Conservation (phyloP, 64 coral and sea anemone genomes). For the Hydrozoanthus tunicans region DNA sequence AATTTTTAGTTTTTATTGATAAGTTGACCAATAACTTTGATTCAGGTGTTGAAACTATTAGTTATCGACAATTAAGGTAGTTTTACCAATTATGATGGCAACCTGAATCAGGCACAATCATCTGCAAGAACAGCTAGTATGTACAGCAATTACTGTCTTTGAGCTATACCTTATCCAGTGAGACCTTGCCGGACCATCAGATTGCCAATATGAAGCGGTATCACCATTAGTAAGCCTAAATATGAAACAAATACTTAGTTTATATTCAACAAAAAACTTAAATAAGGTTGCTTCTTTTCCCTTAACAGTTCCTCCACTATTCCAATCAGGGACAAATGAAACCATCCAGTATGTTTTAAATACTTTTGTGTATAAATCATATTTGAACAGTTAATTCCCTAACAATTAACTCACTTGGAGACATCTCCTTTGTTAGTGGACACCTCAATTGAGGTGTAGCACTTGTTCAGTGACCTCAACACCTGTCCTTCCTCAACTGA, state of each 20-base stretch:
- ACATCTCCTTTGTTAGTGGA: slow-evolving; percentile 92
- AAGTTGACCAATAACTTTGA: no score
- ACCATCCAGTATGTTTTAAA: no score
- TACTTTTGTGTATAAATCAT: no score
- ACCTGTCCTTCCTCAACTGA: slow-evolving; percentile 92
- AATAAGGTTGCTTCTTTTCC: no score
- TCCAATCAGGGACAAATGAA: no score
- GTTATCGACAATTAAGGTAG: no score
- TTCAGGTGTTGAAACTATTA: no score
- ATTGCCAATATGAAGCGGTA: slow-evolving; percentile 95
- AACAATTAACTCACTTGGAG: slow-evolving; percentile 61
- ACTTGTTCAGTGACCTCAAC: slow-evolving; percentile 84
- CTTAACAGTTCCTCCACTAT: no score
- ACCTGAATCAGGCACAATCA: background rate
- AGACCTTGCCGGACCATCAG: slow-evolving; percentile 96
- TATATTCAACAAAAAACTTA: background rate
- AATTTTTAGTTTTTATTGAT: no score
- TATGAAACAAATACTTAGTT: background rate
- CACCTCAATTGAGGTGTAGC: slow-evolving; percentile 85
- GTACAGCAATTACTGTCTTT: background rate
- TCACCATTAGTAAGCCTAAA: slow-evolving; percentile 92
- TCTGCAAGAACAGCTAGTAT: background rate
- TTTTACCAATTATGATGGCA: no score
- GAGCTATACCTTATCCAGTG: slow-evolving; percentile 91
- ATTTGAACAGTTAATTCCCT: no score